These are phyloP conservation scores for Cynocephalus volans DNA, from an alignment of 2,113 vertebrate genomes.

Conservation along the genomic window DNA sequence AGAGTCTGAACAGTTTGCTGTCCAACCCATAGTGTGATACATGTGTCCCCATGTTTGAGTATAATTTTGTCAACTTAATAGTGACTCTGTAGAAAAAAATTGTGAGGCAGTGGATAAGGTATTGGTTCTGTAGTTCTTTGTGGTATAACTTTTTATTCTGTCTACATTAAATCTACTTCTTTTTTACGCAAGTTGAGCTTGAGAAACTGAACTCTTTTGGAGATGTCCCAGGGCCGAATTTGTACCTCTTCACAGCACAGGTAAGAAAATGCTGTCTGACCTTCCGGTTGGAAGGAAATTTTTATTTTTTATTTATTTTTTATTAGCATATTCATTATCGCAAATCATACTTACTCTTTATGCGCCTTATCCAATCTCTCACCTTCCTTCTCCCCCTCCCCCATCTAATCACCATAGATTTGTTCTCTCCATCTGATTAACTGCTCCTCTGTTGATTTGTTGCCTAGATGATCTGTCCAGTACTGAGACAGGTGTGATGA, in stretches of 20 bases:
- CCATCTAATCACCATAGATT: too few relatives aligned
- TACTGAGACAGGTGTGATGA: too few relatives aligned
- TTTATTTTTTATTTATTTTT: too few relatives aligned
- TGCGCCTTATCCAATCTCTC: too few relatives aligned
- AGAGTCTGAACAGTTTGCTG: neutral
- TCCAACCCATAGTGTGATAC: neutral
- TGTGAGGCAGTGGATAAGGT: neutral
- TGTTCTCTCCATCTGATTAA: too few relatives aligned
- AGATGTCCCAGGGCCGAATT: neutral
- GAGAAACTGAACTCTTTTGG: neutral
- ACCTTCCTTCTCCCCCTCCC: too few relatives aligned
- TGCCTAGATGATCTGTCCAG: too few relatives aligned
- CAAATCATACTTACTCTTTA: too few relatives aligned
- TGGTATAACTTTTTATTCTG: neutral
- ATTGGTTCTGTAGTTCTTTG: neutral
- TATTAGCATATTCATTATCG: too few relatives aligned
- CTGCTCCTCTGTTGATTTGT: too few relatives aligned
- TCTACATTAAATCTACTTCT: neutral
- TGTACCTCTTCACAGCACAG: neutral
- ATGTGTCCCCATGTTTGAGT: neutral
- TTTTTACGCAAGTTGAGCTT: conserved; percentile 6
- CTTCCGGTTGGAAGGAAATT: neutral
- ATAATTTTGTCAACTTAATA: too few relatives aligned
- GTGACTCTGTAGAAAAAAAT: neutral
- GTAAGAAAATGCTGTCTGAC: neutral